Conservation (phyloP, 2,113 vertebrate genomes). For the Tautogolabrus adspersus region DNA sequence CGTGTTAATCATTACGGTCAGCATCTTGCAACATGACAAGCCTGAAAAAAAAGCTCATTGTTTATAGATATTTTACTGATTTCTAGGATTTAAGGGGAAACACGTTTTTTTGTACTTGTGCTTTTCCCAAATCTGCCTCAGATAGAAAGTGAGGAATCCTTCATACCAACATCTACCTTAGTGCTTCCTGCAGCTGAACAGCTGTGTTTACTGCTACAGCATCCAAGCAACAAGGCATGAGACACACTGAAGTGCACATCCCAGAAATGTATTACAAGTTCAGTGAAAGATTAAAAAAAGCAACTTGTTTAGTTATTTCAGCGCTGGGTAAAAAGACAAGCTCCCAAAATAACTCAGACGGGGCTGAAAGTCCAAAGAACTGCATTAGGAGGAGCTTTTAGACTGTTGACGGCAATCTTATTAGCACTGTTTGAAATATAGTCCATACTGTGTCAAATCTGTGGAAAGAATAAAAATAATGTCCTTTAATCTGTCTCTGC, state of each 20-base stretch:
- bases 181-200: neutral
- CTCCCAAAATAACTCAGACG: no score
- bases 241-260: neutral
- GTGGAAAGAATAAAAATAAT: no score
- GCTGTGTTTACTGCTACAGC: neutral
- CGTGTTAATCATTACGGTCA: conserved; percentile 79
- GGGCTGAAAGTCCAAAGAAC: no score
- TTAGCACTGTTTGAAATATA: no score
- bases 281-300: no score
- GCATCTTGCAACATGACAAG: conserved; percentile 78
- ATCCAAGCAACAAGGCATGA: neutral
- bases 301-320: no score
- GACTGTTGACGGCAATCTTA: no score
- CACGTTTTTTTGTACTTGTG: conserved; percentile 52
- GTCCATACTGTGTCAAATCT: no score
- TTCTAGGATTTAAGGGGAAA: conserved; percentile 74
- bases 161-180: neutral
- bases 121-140: conserved; percentile 57
- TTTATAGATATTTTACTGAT: conserved; percentile 56
- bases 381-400: no score
- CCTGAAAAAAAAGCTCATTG: conserved; percentile 48
- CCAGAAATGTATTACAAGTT: neutral
- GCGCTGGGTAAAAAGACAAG: no score
- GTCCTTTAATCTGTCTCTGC: no score
- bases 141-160: conserved; percentile 44